These are phyloP conservation scores for Carcharodon carcharias DNA, from an alignment of 2,797 vertebrate genomes.

Conservation along the genomic window DNA sequence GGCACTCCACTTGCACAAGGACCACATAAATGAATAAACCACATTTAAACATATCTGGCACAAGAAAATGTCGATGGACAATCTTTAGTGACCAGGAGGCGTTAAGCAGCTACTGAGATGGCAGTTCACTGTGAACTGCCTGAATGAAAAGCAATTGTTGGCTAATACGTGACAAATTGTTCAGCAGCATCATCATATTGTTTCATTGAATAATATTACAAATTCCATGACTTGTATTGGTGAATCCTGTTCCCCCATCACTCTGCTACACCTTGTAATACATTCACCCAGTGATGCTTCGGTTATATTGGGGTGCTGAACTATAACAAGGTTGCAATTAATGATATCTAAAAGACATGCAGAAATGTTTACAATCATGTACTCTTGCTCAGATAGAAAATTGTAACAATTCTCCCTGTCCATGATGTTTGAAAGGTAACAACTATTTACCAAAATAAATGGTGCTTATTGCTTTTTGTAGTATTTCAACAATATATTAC, in stretches of 20 bases:
- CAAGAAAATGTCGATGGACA: neutral
- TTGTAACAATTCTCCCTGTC: neutral
- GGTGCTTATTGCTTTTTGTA: neutral
- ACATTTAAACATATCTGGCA: neutral
- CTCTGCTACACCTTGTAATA: neutral
- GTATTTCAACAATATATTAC: neutral
- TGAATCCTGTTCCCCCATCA: neutral
- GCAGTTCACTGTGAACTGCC: neutral
- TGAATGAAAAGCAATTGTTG: slow-evolving; percentile 8
- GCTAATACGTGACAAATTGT: neutral
- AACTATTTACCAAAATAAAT: neutral
- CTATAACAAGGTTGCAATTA: neutral
- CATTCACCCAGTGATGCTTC: neutral
- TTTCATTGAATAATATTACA: neutral
- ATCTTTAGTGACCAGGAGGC: neutral
- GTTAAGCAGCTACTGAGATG: neutral
- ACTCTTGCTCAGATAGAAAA: neutral
- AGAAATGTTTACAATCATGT: neutral
- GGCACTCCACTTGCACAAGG: too few relatives aligned
- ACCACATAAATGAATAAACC: neutral
- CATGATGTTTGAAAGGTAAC: neutral
- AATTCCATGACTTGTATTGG: neutral
- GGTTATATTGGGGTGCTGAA: neutral
- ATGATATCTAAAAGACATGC: neutral
- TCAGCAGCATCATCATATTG: neutral